Evolutionary conservation across 2,888 invertebrate species (phyloP).

Genomic region (Adineta ricciae): DNA sequence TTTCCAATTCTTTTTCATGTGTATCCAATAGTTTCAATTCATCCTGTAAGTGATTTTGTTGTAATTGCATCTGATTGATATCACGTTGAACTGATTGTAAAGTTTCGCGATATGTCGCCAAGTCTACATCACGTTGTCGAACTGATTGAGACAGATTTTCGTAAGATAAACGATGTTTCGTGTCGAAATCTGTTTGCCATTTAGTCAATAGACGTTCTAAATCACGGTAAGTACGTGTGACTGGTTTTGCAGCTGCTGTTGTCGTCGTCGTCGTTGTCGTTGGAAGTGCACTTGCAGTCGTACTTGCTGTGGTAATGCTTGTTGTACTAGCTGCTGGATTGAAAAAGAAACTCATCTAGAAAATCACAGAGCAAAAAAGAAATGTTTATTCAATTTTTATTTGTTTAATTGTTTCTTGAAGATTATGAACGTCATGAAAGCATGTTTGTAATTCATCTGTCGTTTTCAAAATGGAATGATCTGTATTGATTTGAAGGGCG

Average conservation of each 20-base stretch:
- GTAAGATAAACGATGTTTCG: conserved; percentile 13
- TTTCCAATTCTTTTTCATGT: conserved; percentile 18
- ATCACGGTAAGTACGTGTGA: conserved; percentile 12
- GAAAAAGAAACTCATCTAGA: neutral
- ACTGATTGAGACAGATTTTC: neutral
- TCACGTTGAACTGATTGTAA: conserved; percentile 16
- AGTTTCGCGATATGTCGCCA: conserved; percentile 12
- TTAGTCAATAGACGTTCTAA: conserved; percentile 13
- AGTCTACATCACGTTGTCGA: conserved; percentile 9
- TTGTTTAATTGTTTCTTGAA: neutral
- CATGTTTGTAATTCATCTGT: neutral
- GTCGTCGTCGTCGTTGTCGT: neutral
- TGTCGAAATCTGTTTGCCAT: conserved; percentile 18
- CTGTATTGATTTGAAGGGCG: neutral
- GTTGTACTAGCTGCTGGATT: too few relatives aligned
- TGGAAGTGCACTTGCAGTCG: neutral
- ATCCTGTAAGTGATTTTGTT: conserved; percentile 16
- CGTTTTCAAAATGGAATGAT: neutral
- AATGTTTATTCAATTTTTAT: neutral
- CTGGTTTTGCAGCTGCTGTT: neutral
- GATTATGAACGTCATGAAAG: neutral
- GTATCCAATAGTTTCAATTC: conserved; percentile 18
- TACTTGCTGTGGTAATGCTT: neutral
- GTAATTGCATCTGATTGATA: neutral
- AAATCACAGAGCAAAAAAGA: neutral